phyloP scores from a whole-genome alignment of 1,140 invertebrate species.

The Bombus confusus region DNA sequence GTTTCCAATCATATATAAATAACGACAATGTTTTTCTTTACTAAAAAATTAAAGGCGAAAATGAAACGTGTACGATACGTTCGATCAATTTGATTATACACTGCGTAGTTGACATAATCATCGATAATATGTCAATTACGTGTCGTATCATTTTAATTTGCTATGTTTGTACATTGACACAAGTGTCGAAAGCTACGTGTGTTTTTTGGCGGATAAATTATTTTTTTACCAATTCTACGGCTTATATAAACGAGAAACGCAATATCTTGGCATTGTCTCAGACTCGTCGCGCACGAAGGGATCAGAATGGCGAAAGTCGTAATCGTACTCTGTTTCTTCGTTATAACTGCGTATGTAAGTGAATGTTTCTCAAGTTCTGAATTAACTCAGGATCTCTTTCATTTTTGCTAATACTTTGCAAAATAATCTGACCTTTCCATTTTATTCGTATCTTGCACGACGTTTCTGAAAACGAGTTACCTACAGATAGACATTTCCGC shows the following conservation, averaged over 20 bases:
- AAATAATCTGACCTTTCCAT: no score
- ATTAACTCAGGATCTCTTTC: no score
- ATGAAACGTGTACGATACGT: background rate
- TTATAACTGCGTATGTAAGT: constrained; percentile 59
- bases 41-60: background rate
- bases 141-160: background rate
- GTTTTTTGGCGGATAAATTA: background rate
- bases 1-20: no score
- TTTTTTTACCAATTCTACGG: background rate
- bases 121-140: background rate
- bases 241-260: constrained; percentile 38
- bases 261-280: background rate
- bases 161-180: constrained; percentile 30
- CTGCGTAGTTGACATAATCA: background rate
- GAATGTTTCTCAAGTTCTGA: background rate
- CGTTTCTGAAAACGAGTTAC: no score
- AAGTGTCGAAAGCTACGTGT: constrained; percentile 24
- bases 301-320: constrained; percentile 58
- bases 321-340: constrained; percentile 36
- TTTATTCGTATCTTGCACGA: no score
- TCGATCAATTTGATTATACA: background rate
- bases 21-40: accelerated
- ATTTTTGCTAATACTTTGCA: no score
- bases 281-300: background rate
- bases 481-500: no score